Evolutionary conservation across 2,888 invertebrate genomes (phyloP).

Genomic region (Drosophila nigritarsus): DNA sequence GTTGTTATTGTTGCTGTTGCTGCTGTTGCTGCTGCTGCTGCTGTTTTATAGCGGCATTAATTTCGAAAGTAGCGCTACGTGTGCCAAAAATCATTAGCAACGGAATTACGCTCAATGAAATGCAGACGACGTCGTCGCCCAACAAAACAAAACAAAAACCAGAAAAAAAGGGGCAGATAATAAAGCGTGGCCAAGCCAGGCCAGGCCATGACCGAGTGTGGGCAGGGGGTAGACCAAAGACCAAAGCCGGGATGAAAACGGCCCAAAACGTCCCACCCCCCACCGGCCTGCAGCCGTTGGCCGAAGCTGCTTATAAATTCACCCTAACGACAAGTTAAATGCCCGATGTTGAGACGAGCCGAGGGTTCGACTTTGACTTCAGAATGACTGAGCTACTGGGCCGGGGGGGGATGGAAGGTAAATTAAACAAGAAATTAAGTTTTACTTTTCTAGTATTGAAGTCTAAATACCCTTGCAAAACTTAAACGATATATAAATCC

Average conservation of each 20-base stretch:
- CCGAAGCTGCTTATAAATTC: constrained; percentile 70
- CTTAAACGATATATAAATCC: too few species aligned
- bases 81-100: constrained; percentile 84
- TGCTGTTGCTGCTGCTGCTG: constrained; percentile 33
- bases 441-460: neutral
- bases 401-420: neutral
- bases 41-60: constrained; percentile 79
- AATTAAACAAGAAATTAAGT: constrained; percentile 2
- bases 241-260: constrained; percentile 38
- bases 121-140: constrained; percentile 65
- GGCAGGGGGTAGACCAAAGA: neutral
- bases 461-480: constrained; percentile 19
- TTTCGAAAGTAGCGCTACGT: constrained; percentile 81
- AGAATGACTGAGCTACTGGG: constrained; percentile 7
- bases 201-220: constrained; percentile 25
- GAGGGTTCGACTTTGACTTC: constrained; percentile 52
- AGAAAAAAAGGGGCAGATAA: constrained; percentile 67
- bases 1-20: constrained; percentile 23
- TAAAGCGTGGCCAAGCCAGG: constrained; percentile 75
- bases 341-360: constrained; percentile 38
- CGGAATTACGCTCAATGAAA: constrained; percentile 83
- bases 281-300: constrained; percentile 32
- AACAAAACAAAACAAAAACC: constrained; percentile 24
- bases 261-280: constrained; percentile 41
- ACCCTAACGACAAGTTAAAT: constrained; percentile 80